These are phyloP conservation scores for Thumatha senex DNA, from an alignment of 2,888 invertebrate genomes.

Conservation along the genomic window DNA sequence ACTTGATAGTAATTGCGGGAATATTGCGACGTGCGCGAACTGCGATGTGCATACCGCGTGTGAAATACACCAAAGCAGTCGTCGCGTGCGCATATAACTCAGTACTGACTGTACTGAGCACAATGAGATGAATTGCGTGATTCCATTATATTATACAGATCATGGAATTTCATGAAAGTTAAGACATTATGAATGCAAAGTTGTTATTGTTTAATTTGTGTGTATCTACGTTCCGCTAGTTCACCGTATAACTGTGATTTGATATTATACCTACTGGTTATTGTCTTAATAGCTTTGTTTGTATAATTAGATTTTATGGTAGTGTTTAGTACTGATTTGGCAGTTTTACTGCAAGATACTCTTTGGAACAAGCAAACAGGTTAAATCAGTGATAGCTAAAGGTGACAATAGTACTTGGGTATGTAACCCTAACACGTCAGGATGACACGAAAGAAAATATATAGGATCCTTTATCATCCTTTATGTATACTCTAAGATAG, in stretches of 20 bases:
- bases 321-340: too few species aligned
- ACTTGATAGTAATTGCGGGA: conserved; percentile 34
- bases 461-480: too few species aligned
- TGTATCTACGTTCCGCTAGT: conserved; percentile 26
- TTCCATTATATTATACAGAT: conserved; percentile 37
- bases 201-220: conserved; percentile 36
- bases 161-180: conserved; percentile 65
- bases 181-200: conserved; percentile 27
- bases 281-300: conserved; percentile 2
- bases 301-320: background rate
- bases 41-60: conserved; percentile 42
- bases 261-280: background rate
- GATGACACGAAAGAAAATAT: too few species aligned
- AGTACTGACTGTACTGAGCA: conserved; percentile 24
- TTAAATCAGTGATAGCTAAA: too few species aligned
- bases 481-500: too few species aligned
- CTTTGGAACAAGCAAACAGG: too few species aligned
- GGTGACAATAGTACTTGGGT: too few species aligned
- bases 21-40: conserved; percentile 47
- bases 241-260: conserved; percentile 36
- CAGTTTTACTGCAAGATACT: too few species aligned
- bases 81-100: conserved; percentile 38
- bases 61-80: conserved; percentile 35
- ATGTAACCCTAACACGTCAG: too few species aligned
- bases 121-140: conserved; percentile 34